A percentile compares a stretch with the other conserved stretches of the same genome.
These are phyloP conservation scores for Lindbergichthys nudifrons DNA, from an alignment of 2,797 vertebrate genomes.

Conservation along the genomic window DNA sequence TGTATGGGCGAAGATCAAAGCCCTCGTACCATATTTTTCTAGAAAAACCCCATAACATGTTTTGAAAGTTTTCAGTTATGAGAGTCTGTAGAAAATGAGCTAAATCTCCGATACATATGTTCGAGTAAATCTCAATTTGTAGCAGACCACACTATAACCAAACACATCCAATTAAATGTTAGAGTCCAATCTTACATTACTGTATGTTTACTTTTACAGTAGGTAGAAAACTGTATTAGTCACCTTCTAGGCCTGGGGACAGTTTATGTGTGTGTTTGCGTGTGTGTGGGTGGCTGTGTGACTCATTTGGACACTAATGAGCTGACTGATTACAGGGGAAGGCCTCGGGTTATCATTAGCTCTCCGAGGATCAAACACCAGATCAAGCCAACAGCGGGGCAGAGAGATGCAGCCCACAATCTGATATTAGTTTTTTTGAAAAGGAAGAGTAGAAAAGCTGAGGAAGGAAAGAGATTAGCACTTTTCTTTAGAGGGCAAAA, in stretches of 20 bases:
- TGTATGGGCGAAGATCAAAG: no score
- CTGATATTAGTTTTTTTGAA: constrained; percentile 47
- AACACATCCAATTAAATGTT: constrained; percentile 25
- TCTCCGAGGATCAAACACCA: constrained; percentile 62
- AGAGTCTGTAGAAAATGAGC: background rate
- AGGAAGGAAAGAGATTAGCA: constrained; percentile 2
- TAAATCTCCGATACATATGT: background rate
- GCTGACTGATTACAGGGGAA: constrained; percentile 73
- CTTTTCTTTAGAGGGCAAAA: background rate
- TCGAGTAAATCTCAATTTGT: background rate
- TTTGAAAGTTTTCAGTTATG: background rate
- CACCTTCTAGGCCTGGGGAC: constrained; percentile 47
- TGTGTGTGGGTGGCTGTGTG: constrained; percentile 41
- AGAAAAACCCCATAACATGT: no score
- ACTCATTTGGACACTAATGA: constrained; percentile 72
- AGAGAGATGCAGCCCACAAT: constrained; percentile 20
- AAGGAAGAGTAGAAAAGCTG: constrained; percentile 25
- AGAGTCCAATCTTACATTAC: background rate
- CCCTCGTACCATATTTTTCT: no score
- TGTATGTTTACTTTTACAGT: constrained; percentile 30
- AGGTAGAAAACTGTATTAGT: constrained; percentile 22
- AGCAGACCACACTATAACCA: background rate
- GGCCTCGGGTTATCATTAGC: constrained; percentile 65
- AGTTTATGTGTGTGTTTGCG: constrained; percentile 22
- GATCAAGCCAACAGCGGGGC: constrained; percentile 39